phyloP scores from a whole-genome alignment of 1,140 invertebrate genomes.

The Lepidurus couesii region DNA sequence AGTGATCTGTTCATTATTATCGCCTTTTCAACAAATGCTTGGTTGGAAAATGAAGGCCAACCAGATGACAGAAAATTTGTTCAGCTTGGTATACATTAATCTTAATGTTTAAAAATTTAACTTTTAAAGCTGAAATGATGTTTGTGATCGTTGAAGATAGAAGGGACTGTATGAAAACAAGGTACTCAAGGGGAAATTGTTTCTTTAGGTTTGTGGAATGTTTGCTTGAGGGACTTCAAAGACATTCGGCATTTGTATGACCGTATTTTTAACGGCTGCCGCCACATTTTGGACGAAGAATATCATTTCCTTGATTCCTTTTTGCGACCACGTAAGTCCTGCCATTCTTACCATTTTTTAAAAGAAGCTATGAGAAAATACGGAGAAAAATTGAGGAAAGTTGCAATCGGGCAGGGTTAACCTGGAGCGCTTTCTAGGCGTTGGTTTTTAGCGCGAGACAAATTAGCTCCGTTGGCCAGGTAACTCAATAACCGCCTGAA shows the following conservation, averaged over 20 bases:
- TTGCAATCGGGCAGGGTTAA: not conserved
- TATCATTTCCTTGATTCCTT: slow-evolving; percentile 62
- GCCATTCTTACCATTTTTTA: not conserved
- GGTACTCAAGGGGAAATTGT: not conserved
- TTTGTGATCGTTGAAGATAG: not conserved
- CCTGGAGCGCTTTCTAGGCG: not conserved
- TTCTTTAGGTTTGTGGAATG: slow-evolving; percentile 81
- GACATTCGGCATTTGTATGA: slow-evolving; percentile 75
- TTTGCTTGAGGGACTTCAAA: slow-evolving; percentile 78
- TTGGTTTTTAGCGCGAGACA: not conserved
- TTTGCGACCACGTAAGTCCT: slow-evolving; percentile 41
- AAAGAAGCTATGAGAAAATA: not conserved
- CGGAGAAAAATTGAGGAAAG: not conserved
- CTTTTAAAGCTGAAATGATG: not conserved
- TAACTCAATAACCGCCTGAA: not conserved
- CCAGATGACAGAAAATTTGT: slow-evolving; percentile 32
- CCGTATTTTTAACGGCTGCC: slow-evolving; percentile 69
- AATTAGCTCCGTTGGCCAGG: not conserved
- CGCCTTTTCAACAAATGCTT: slow-evolving; percentile 34
- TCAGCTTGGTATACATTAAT: slow-evolving; percentile 26
- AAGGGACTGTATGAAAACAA: not conserved
- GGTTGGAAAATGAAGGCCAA: slow-evolving; percentile 33
- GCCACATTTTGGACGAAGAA: slow-evolving; percentile 91
- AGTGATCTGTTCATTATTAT: slow-evolving; percentile 30
- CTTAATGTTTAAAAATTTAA: not conserved